Evolutionary conservation across 2,888 invertebrate genomes (phyloP).

Genomic region (Drosophila atroscutellata): DNA sequence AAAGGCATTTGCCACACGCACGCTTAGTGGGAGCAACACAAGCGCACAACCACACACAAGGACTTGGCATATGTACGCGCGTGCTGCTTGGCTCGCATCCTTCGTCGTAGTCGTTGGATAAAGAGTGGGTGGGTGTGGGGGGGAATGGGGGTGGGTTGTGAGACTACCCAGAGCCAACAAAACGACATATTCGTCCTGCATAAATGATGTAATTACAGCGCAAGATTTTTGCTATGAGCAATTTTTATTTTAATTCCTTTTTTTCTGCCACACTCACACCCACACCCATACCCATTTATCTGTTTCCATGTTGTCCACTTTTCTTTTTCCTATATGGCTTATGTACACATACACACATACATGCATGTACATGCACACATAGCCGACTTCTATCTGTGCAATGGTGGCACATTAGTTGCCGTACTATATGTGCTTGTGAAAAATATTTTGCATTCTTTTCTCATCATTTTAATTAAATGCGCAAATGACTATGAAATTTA

Average conservation of each 20-base stretch:
- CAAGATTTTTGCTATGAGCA: slow-evolving; percentile 78
- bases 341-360: slow-evolving; percentile 11
- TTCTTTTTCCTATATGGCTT: slow-evolving; percentile 28
- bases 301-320: slow-evolving; percentile 46
- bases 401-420: slow-evolving; percentile 40
- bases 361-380: slow-evolving; percentile 4
- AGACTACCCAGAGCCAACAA: slow-evolving; percentile 55
- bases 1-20: slow-evolving; percentile 75
- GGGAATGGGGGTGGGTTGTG: not conserved
- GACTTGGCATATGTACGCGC: slow-evolving; percentile 52
- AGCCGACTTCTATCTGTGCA: slow-evolving; percentile 27
- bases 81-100: slow-evolving; percentile 43
- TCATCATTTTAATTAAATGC: slow-evolving; percentile 78
- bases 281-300: slow-evolving; percentile 48
- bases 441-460: slow-evolving; percentile 77
- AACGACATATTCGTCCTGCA: slow-evolving; percentile 83
- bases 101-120: slow-evolving; percentile 18
- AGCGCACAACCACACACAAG: slow-evolving; percentile 25
- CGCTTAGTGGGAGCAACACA: slow-evolving; percentile 48
- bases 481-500: slow-evolving; percentile 73
- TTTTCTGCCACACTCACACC: slow-evolving; percentile 16
- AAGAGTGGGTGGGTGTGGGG: not conserved
- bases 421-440: slow-evolving; percentile 56
- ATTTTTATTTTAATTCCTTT: slow-evolving; percentile 78
- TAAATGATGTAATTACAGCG: slow-evolving; percentile 83